phyloP scores from a whole-genome alignment of 2,797 vertebrate species.

The Coregonus ussuriensis region DNA sequence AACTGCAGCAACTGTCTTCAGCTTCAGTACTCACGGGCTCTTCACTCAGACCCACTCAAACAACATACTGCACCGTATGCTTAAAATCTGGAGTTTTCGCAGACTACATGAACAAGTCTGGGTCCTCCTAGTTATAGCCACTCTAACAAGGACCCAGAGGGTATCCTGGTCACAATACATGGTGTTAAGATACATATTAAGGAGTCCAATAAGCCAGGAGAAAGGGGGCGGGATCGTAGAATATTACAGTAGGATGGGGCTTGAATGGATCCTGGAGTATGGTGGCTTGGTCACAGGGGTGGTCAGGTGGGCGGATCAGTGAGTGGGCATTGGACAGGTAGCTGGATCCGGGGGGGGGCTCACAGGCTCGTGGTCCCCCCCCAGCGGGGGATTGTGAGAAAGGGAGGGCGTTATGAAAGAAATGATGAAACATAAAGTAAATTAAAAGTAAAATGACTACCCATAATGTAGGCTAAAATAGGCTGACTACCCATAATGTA shows the following conservation, averaged over 20 bases:
- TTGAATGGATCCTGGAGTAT: background rate
- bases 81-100: background rate
- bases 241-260: background rate
- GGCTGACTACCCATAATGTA: too few species aligned
- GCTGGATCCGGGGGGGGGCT: background rate
- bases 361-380: too few species aligned
- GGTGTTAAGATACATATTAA: background rate
- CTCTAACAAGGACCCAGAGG: too few species aligned
- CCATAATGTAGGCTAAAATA: too few species aligned
- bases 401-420: too few species aligned
- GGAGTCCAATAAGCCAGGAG: background rate
- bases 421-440: too few species aligned
- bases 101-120: background rate
- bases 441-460: too few species aligned
- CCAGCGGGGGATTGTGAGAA: too few species aligned
- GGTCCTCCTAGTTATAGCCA: too few species aligned
- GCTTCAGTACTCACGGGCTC: background rate
- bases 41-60: background rate
- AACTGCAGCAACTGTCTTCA: background rate
- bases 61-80: background rate
- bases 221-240: background rate
- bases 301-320: background rate
- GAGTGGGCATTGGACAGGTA: background rate
- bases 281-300: background rate
- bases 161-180: background rate